Base-by-base conservation (phyloP, 2,797 vertebrate species). In the Erethizon dorsatum region DNA sequence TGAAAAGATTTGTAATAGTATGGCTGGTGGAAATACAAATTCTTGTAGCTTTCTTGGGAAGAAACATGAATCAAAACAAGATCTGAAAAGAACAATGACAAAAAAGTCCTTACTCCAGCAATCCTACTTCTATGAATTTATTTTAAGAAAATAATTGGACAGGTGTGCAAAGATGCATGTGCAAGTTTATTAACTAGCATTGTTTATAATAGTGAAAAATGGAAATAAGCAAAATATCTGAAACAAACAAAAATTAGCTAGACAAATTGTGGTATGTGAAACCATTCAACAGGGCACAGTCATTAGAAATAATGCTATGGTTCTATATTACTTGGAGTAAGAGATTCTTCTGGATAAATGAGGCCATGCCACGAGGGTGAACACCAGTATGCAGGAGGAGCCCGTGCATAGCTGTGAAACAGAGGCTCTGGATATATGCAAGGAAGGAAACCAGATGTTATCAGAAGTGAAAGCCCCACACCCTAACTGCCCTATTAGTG, bases 71-170 rank as follows among this genome's bases (percentile, higher is more conserved):
- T 88, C 50, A 71, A 69, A 90, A 67, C 71, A 9, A 47, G 0
- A 52, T 52, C 56, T 82, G 50, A 50, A 95, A 59, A 67, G 33
- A 75, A 63, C 31, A 56, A 47, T 4, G 33, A 56, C 45, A 4
- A n/a, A 71, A 83, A 63, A 79, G 50, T 7, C 79, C 47, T 75
- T 63, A 83, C 59, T 45, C 85, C 26, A 69, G 93, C 83, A 52
- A 56, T 63, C 50, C 37, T 15, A 37, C 78, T 14, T 91, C 45
- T 5, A 65, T 15, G 59, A 93, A 89, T 93, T 91, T 67, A 83
- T 86, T 56, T 67, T 65, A 45, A 85, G 92, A 75, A 96, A 95
- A 75, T 95, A 96, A 92, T 24, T 80, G 84, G 87, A 94, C 84
- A 85, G 31, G 37, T 28, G 12, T 86, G 83, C 20, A 73, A 59